A percentile compares a stretch with the other conserved stretches of the same genome.
Evolutionary conservation across 2,888 invertebrate genomes (phyloP).

Genomic region (Petrophora chlorosata): DNA sequence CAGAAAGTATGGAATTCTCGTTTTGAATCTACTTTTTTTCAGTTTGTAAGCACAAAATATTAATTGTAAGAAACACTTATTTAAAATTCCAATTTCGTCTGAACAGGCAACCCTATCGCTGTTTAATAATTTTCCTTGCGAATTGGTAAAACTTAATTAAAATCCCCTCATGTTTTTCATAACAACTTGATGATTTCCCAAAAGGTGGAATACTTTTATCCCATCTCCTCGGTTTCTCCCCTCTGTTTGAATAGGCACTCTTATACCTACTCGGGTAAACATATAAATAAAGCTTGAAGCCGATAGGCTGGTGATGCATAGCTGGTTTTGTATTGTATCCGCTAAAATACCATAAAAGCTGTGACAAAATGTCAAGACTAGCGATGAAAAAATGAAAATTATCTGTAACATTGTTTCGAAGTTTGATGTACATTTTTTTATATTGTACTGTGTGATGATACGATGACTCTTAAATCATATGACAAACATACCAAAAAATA

Average conservation of each 20-base stretch:
- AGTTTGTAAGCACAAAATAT: background rate
- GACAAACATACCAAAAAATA: too few species aligned
- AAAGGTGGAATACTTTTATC: conserved; percentile 42
- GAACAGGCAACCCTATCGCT: conserved; percentile 18
- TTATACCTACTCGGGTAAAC: background rate
- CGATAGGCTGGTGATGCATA: background rate
- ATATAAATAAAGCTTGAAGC: background rate
- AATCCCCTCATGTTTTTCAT: conserved; percentile 43
- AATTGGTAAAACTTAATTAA: conserved; percentile 49
- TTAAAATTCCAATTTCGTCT: conserved; percentile 14
- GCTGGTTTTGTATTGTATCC: too few species aligned
- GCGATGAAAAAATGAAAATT: too few species aligned
- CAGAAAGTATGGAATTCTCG: too few species aligned
- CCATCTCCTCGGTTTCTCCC: conserved; percentile 19
- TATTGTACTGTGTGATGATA: too few species aligned
- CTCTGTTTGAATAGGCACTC: conserved; percentile 11
- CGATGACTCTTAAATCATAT: too few species aligned
- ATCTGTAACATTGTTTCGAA: too few species aligned
- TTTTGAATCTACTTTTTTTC: too few species aligned
- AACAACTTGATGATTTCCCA: conserved; percentile 48
- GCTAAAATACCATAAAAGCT: too few species aligned
- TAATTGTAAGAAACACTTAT: background rate
- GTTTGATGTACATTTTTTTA: too few species aligned
- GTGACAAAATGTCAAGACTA: too few species aligned
- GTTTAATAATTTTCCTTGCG: conserved; percentile 30